Conservation (phyloP, 1,140 invertebrate species). For the Leptoteleia sp. region DNA sequence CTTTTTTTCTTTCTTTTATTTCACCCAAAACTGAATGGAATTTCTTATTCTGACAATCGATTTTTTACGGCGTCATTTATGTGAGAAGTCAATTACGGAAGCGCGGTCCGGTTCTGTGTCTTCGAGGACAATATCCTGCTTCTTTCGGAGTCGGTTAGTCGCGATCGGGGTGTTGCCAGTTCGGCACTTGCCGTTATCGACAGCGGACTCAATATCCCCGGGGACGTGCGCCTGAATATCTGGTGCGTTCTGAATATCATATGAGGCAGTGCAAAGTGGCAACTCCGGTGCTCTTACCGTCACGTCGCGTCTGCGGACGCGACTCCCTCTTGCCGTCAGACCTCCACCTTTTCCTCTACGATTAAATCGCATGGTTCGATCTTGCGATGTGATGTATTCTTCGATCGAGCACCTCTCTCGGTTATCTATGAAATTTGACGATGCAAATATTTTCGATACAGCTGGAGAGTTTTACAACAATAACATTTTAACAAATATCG, state of each 20-base stretch:
- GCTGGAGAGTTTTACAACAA: conserved; percentile 2
- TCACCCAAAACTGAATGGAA: no score
- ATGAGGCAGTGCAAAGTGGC: conserved; percentile 10
- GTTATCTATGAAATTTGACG: neutral
- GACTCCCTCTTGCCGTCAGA: neutral
- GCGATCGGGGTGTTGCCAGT: conserved; percentile 23
- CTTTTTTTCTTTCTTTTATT: no score
- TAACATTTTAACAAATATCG: no score
- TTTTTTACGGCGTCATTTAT: conserved; percentile 18
- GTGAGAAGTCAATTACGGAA: conserved; percentile 33
- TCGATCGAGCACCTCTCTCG: conserved; percentile 7
- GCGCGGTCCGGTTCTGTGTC: conserved; percentile 4
- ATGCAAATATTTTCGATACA: conserved; percentile 1
- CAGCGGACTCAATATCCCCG: conserved; percentile 19
- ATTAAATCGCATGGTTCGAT: conserved; percentile 3
- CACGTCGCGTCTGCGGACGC: conserved; percentile 1
- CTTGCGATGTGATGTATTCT: neutral
- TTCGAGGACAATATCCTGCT: conserved; percentile 24
- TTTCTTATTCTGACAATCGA: conserved; percentile 21
- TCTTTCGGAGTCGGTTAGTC: conserved; percentile 15
- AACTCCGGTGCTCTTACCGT: conserved; percentile 10
- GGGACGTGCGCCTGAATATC: conserved; percentile 2
- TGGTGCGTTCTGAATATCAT: conserved; percentile 39
- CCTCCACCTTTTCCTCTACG: neutral
- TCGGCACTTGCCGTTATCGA: conserved; percentile 32